These are phyloP conservation scores for Eucera pruinosa DNA, from an alignment of 2,888 invertebrate species.

Conservation along the genomic window DNA sequence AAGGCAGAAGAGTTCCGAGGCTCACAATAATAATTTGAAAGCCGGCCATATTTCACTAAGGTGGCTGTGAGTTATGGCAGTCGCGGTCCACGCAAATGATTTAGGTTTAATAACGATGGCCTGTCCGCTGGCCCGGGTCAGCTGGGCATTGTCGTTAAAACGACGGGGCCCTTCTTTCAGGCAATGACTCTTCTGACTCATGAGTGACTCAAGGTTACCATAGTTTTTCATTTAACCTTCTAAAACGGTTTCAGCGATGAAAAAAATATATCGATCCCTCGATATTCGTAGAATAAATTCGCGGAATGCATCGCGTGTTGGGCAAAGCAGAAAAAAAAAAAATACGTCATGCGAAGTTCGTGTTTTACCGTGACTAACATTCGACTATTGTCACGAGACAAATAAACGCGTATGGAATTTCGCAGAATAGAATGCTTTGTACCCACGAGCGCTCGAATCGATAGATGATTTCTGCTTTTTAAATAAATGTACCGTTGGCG, in stretches of 20 bases:
- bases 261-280: background rate
- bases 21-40: conserved; percentile 82
- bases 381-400: conserved; percentile 11
- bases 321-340: conserved; percentile 14
- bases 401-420: conserved; percentile 21
- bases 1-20: conserved; percentile 56
- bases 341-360: conserved; percentile 18
- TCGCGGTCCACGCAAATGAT: conserved; percentile 81
- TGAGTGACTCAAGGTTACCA: conserved; percentile 7
- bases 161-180: conserved; percentile 39
- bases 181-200: conserved; percentile 48
- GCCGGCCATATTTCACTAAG: conserved; percentile 82
- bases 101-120: conserved; percentile 83
- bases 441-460: background rate
- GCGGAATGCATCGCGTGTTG: background rate
- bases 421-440: conserved; percentile 6
- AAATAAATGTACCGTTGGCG: background rate
- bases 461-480: conserved; percentile 1
- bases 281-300: conserved; percentile 30
- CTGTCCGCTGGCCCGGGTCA: conserved; percentile 78
- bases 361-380: conserved; percentile 17
- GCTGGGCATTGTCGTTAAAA: conserved; percentile 77
- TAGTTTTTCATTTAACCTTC: background rate
- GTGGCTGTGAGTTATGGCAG: conserved; percentile 81
- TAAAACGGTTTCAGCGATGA: background rate